Conservation (phyloP, 2,888 invertebrate genomes). For the Dexiosoma caninum region DNA sequence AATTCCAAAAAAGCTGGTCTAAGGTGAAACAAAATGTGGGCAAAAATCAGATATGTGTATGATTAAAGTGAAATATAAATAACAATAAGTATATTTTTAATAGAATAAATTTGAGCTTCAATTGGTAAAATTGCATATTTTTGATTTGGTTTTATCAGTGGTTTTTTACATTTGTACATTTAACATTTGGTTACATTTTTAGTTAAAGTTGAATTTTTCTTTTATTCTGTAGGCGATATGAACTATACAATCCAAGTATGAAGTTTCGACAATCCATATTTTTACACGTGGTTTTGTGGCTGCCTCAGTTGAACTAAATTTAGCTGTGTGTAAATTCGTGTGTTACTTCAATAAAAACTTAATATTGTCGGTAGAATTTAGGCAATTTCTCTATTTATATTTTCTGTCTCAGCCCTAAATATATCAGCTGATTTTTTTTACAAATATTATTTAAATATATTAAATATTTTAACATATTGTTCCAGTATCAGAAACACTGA, state of each 20-base stretch:
- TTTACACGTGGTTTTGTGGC: not conserved
- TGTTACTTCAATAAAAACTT: not conserved
- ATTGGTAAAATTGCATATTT: too few relatives aligned
- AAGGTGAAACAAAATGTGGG: too few relatives aligned
- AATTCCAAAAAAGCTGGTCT: too few relatives aligned
- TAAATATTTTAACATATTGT: not conserved
- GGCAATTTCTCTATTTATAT: not conserved
- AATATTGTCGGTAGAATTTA: not conserved
- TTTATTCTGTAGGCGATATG: not conserved
- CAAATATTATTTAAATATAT: conserved; percentile 7
- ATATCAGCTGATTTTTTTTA: not conserved
- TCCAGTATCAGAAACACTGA: not conserved
- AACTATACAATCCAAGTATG: not conserved
- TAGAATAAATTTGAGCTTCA: too few relatives aligned
- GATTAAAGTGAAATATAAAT: too few relatives aligned
- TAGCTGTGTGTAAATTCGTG: too few relatives aligned
- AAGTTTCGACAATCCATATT: not conserved
- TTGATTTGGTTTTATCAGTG: too few relatives aligned
- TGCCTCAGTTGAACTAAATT: not conserved
- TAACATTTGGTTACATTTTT: too few relatives aligned
- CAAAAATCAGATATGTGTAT: too few relatives aligned
- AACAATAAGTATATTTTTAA: too few relatives aligned
- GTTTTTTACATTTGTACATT: too few relatives aligned
- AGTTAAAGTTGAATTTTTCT: too few relatives aligned
- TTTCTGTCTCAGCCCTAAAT: not conserved